A percentile compares a stretch with the other conserved stretches of the same genome.
Conservation (phyloP, 1,140 invertebrate genomes). For the Drosophila serrata region DNA sequence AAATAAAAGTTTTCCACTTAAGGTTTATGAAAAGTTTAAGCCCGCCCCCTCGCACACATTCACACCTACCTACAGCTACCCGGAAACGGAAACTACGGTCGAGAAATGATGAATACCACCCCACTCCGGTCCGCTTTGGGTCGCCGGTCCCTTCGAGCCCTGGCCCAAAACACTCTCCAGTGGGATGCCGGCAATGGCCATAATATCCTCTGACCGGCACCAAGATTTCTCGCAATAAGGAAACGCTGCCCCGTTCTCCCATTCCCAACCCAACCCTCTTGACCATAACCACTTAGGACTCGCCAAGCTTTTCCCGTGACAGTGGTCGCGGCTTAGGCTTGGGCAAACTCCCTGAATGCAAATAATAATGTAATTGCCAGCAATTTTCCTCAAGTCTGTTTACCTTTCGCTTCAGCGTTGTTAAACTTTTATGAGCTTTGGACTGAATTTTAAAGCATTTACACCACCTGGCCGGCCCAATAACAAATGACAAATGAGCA, state of each 20-base stretch:
- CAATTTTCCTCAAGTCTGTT: conserved; percentile 51
- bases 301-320: conserved; percentile 37
- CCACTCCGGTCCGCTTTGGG: neutral
- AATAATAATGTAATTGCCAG: conserved; percentile 78
- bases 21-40: conserved; percentile 82
- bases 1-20: conserved; percentile 84
- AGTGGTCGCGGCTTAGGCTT: conserved; percentile 25
- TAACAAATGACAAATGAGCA: conserved; percentile 45
- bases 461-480: conserved; percentile 56
- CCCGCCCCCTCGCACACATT: conserved; percentile 44
- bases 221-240: conserved; percentile 71
- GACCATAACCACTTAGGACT: conserved; percentile 63
- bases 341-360: conserved; percentile 66
- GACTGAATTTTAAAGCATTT: conserved; percentile 65
- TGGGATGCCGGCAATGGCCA: conserved; percentile 53
- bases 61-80: conserved; percentile 48
- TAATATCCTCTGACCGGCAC: conserved; percentile 53
- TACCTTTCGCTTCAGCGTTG: conserved; percentile 33
- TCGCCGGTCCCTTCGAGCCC: neutral
- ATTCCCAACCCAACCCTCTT: neutral
- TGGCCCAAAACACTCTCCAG: conserved; percentile 46
- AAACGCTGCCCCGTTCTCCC: conserved; percentile 9
- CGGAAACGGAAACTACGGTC: conserved; percentile 66
- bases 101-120: conserved; percentile 79
- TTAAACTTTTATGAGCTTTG: conserved; percentile 59